Percentiles rank a stretch among this genome's conserved stretches.
Evolutionary conservation across 2,113 vertebrate genomes (phyloP).

Genomic region (Onychostruthus taczanowskii): DNA sequence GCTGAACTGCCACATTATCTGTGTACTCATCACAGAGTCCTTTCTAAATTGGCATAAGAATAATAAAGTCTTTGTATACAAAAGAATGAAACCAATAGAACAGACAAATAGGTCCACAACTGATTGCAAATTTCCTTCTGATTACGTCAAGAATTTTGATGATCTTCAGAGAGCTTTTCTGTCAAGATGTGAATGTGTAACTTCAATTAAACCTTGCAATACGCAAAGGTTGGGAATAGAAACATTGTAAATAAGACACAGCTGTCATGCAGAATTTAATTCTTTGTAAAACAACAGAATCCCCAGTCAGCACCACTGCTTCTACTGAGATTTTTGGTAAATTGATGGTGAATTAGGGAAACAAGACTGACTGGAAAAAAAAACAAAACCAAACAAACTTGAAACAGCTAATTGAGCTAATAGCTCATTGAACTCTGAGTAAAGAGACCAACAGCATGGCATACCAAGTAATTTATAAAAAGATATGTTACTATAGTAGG

Average conservation of each 20-base stretch:
- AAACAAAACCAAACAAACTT: neutral
- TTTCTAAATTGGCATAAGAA: neutral
- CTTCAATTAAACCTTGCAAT: neutral
- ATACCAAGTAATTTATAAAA: neutral
- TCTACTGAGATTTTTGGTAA: neutral
- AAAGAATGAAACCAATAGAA: neutral
- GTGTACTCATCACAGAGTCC: neutral
- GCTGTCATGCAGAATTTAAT: neutral
- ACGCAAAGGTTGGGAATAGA: neutral
- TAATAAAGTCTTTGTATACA: neutral
- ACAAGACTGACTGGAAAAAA: neutral
- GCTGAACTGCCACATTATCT: neutral
- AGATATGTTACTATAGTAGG: neutral
- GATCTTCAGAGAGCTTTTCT: neutral
- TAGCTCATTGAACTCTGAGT: neutral
- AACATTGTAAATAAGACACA: neutral
- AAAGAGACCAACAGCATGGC: neutral
- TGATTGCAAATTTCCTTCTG: neutral
- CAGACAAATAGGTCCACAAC: neutral
- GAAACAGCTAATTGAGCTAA: neutral
- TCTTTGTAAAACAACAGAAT: neutral
- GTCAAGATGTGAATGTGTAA: neutral
- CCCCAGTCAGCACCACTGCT: neutral
- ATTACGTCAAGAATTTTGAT: neutral
- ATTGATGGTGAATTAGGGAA: neutral